Evolutionary conservation across 2,888 invertebrate genomes (phyloP), one percentile per base, ranked within the genome.

Genomic region (Trachelus troglodyta): DNA sequence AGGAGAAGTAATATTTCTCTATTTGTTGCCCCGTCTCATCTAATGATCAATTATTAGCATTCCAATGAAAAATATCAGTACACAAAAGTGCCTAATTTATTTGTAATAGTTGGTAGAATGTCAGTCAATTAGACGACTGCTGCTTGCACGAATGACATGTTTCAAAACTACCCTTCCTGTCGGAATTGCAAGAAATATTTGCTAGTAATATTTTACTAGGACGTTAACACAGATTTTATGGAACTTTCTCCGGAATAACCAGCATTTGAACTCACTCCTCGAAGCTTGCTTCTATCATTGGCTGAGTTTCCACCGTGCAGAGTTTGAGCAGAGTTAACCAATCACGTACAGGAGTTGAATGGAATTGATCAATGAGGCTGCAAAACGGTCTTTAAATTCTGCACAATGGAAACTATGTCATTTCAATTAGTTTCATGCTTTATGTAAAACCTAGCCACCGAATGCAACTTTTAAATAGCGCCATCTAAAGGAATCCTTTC

Each of bases 21-120:
- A 81, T 40, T 78, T 83, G 82, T 76, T 83, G 82, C 80, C 79
- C 83, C 83, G 83, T 86, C 73, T 84, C 85, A 86, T 87, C 81
- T 84, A 85, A 84, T 82, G 76, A 69, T n/a, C 69, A 56, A 23
- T 56, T 23, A 23, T 23, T 56, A 23, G 9, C 56, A 56, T 56
- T 56, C 56, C 56, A 56, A 56, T 56, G 23, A 23, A 6, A 56
- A 56, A 9, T 23, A 56, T 56, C 23, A 23, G 9, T 56, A 56
- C 56, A 56, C 56, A 23, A 40, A 40, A 56, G 6, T 9, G 56
- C 23, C 56, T 56, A 56, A 56, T 23, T 6, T 56, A 1, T 56
- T 23, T 56, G 9, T 23, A 23, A 71, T 15, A 23, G 23, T 11
- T 71, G 1, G 9, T 34, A 15, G 3, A 71, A 23, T 23, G 30